Evolutionary conservation across 2,113 vertebrate species (phyloP).

Genomic region (Pleuronectes platessa): DNA sequence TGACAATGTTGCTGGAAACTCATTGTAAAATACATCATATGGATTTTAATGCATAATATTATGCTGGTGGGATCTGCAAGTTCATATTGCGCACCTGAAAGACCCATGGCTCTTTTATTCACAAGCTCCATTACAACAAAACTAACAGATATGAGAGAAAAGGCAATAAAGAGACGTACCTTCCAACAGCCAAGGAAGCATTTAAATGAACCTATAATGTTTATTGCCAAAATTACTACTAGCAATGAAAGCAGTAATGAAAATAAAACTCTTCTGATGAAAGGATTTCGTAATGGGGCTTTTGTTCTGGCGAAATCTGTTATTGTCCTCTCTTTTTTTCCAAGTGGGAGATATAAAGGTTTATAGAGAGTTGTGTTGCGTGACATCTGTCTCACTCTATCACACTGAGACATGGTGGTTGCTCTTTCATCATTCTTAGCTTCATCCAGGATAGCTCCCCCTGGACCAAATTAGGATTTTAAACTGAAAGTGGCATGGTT

Average conservation of each 20-base stretch:
- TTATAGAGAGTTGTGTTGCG: not conserved
- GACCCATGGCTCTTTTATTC: slow-evolving; percentile 9
- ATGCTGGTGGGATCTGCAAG: not conserved
- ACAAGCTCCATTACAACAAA: not conserved
- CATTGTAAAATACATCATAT: slow-evolving; percentile 12
- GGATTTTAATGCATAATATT: not conserved
- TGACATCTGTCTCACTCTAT: not conserved
- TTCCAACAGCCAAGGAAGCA: not conserved
- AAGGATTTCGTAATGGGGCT: slow-evolving; percentile 3
- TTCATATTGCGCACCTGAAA: not conserved
- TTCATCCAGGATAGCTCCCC: not conserved
- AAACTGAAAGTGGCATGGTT: not conserved
- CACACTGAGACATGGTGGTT: not conserved
- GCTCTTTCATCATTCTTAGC: no score
- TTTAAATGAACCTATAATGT: slow-evolving; percentile 4
- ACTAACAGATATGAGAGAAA: not conserved
- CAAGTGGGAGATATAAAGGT: not conserved
- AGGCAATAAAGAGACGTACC: not conserved
- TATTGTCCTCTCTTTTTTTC: not conserved
- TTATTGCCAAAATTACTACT: slow-evolving; percentile 6
- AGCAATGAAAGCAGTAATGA: not conserved
- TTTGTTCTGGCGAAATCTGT: not conserved
- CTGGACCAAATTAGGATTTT: slow-evolving; percentile 1
- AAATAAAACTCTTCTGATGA: not conserved
- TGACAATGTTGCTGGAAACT: not conserved